Conservation (phyloP, 2,888 invertebrate species). For the Dromius quadrimaculatus region DNA sequence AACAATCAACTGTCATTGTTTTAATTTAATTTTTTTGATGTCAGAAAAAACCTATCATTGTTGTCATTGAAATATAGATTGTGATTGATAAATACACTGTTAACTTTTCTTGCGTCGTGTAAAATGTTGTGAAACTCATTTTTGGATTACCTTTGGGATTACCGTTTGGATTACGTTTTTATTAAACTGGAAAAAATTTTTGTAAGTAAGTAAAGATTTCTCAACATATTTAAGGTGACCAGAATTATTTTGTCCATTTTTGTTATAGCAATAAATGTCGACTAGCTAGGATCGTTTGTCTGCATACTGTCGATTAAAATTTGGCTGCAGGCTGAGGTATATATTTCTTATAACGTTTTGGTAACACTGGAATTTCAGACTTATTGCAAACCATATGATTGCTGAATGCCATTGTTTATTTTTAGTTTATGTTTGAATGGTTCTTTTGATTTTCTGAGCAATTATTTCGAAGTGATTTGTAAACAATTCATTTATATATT, state of each 20-base stretch:
- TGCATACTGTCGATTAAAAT: no score
- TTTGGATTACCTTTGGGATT: conserved; percentile 19
- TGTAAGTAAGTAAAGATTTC: background rate
- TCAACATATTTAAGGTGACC: no score
- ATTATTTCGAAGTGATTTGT: background rate
- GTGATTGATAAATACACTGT: conserved; percentile 2
- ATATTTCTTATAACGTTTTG: background rate
- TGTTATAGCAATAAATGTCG: no score
- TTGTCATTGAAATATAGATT: background rate
- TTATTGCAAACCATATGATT: background rate
- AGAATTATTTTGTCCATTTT: no score
- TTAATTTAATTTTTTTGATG: background rate
- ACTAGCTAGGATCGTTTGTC: no score
- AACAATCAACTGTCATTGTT: background rate
- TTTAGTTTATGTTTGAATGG: background rate
- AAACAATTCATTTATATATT: no score
- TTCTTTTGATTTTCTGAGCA: background rate
- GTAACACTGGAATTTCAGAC: background rate
- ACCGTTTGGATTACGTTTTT: conserved; percentile 22
- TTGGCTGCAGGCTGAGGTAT: background rate
- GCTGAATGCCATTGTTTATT: background rate
- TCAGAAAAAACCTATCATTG: background rate
- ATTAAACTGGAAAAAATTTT: background rate
- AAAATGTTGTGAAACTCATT: conserved; percentile 1
- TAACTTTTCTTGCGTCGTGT: conserved; percentile 9